Conservation (phyloP, 2,797 vertebrate genomes). For the Aulostomus chinensis region DNA sequence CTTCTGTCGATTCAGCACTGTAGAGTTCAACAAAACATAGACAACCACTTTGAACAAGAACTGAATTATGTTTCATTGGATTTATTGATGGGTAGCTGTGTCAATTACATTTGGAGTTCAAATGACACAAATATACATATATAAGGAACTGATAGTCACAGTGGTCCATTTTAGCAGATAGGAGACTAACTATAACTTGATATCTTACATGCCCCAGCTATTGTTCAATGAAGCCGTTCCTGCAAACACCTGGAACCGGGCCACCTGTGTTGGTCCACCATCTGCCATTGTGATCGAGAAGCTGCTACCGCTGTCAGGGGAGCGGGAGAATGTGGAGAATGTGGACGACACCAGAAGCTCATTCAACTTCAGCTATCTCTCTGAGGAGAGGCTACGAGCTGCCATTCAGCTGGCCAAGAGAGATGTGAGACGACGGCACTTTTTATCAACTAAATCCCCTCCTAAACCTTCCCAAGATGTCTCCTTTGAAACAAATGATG, state of each 20-base stretch:
- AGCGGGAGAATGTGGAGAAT: slow-evolving; percentile 32
- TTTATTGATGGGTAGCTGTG: too few relatives aligned
- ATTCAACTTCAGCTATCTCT: slow-evolving; percentile 85
- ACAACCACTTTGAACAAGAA: too few relatives aligned
- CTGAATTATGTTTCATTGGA: too few relatives aligned
- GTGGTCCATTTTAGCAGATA: not conserved
- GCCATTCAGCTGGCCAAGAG: slow-evolving; percentile 88
- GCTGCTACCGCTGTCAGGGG: slow-evolving; percentile 58
- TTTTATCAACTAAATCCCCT: slow-evolving; percentile 42
- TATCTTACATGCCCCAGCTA: slow-evolving; percentile 75
- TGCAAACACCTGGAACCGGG: slow-evolving; percentile 79
- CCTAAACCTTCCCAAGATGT: slow-evolving; percentile 29
- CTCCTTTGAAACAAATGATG: slow-evolving; percentile 43
- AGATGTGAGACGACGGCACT: slow-evolving; percentile 82
- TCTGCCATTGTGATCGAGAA: slow-evolving; percentile 90
- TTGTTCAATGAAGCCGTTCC: slow-evolving; percentile 86
- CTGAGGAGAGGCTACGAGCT: slow-evolving; percentile 87
- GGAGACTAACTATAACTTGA: not conserved
- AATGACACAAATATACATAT: too few relatives aligned
- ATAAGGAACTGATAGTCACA: too few relatives aligned
- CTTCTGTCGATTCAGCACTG: too few relatives aligned
- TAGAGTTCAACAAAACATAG: too few relatives aligned
- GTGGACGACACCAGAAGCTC: slow-evolving; percentile 66
- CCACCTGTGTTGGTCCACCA: slow-evolving; percentile 78
- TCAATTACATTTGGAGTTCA: too few relatives aligned